Evolutionary conservation across 1,140 invertebrate genomes (phyloP).

Genomic region (Cyclargus thomasi): DNA sequence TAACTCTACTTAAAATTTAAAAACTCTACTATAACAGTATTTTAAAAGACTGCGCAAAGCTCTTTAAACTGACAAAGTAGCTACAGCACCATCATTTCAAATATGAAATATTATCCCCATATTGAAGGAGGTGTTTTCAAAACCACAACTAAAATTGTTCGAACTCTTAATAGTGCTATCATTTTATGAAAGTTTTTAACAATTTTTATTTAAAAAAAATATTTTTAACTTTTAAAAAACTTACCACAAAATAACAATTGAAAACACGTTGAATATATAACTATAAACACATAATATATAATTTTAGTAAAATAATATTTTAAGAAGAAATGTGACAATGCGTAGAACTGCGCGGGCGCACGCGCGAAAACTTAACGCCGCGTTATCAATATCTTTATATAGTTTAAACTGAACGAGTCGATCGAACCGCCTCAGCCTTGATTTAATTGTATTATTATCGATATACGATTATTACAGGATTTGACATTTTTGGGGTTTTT

Average conservation of each 20-base stretch:
- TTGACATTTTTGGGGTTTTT: not conserved
- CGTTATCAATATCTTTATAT: not conserved
- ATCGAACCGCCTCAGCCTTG: not conserved
- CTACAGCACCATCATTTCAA: no score
- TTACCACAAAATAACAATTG: not conserved
- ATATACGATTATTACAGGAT: no score
- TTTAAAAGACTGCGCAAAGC: no score
- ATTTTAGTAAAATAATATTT: not conserved
- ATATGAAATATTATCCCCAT: no score
- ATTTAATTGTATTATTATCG: not conserved
- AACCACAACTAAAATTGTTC: no score
- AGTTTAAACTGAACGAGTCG: not conserved
- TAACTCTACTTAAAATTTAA: no score
- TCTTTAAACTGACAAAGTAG: no score
- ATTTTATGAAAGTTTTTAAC: no score
- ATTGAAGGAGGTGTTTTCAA: no score
- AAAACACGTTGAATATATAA: not conserved
- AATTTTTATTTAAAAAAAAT: no score
- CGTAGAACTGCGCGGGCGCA: not conserved
- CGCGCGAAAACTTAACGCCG: not conserved
- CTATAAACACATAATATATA: not conserved
- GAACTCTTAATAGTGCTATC: no score
- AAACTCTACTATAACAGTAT: no score
- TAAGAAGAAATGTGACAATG: not conserved
- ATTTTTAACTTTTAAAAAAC: not conserved